These are phyloP conservation scores for Teleogryllus occipitalis DNA, from an alignment of 1,140 invertebrate species.

Conservation along the genomic window DNA sequence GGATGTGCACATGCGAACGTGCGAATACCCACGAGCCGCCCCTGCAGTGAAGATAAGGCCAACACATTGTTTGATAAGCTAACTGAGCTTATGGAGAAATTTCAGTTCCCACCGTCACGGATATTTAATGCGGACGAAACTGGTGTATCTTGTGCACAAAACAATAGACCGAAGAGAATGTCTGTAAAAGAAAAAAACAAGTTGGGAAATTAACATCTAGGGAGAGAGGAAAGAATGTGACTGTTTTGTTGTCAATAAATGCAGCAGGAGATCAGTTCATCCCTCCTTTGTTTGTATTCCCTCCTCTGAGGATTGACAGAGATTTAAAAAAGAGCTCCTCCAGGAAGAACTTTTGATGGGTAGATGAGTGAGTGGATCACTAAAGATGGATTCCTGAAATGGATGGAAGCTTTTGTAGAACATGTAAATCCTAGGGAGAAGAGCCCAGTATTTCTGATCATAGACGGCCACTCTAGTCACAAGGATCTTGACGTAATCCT, in stretches of 20 bases:
- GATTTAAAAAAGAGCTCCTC: slow-evolving; percentile 13
- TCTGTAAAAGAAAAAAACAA: slow-evolving; percentile 18
- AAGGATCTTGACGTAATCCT: slow-evolving; percentile 19
- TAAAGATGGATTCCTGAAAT: slow-evolving; percentile 29
- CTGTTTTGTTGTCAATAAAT: slow-evolving; percentile 18
- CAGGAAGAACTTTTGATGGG: not conserved
- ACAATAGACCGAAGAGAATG: slow-evolving; percentile 9
- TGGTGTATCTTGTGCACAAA: slow-evolving; percentile 10
- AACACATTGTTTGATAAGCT: too few relatives aligned
- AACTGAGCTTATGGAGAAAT: slow-evolving; percentile 7
- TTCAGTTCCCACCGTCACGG: not conserved
- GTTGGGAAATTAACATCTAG: slow-evolving; percentile 15
- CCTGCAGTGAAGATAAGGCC: too few relatives aligned
- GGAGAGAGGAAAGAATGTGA: slow-evolving; percentile 16
- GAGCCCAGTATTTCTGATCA: slow-evolving; percentile 30
- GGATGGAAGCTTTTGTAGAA: slow-evolving; percentile 31
- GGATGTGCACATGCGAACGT: too few relatives aligned
- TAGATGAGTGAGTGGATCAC: not conserved
- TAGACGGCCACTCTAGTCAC: too few relatives aligned
- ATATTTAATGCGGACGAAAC: slow-evolving; percentile 15
- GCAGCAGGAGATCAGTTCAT: slow-evolving; percentile 16
- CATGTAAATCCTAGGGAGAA: slow-evolving; percentile 28
- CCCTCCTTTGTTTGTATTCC: slow-evolving; percentile 20
- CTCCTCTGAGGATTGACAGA: slow-evolving; percentile 11
- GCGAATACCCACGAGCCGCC: too few relatives aligned